Evolutionary conservation across 1,140 invertebrate genomes (phyloP), one percentile per base, ranked within the genome.

Genomic region (Phenacoccus solenopsis): DNA sequence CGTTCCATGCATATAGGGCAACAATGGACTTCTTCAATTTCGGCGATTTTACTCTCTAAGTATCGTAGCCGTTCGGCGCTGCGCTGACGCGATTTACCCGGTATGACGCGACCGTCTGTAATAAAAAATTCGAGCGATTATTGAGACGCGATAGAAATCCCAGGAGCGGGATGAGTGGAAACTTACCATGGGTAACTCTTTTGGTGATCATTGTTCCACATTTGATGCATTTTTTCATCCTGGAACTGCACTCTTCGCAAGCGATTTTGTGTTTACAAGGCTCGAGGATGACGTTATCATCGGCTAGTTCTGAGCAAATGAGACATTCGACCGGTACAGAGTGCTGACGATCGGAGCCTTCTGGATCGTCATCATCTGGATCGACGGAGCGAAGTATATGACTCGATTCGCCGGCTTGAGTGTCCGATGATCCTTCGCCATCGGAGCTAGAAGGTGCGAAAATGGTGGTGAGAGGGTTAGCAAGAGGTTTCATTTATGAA

Each of bases 1-100:
- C 90, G 80, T 82, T 87, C 89, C 87, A 86, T 91, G 78, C 89
- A 90, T 71, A 90, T 90, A 64, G 87, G 86, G 75, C 89, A 90
- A 76, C 85, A 86, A 74, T 88, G 86, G 1, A 82, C 89, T 74
- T 95, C 93, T 79, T 95, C 93, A 69, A 94, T 87, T 80, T 94
- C 92, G 20, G 90, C 88, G 71, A 95, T 86, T 78, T 91, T 90
- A 73, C 85, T 87, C 77, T 94, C 90, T 21, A 94, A 79, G 77
- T 91, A 90, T 1, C 86, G 82, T 70, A 93, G 76, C 68, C 90
- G 79, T 75, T 88, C 86, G 0, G 83, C 82, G 67, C 83, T 85
- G 0, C 84, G 84, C 75, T 87, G 79, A 69, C 83, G 78, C 61
- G 79, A 78, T 76, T 83, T 81, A 59, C 78, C 76, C 21, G 80